Evolutionary conservation across 2,888 invertebrate species (phyloP).

Genomic region (Drosophila antonietae): DNA sequence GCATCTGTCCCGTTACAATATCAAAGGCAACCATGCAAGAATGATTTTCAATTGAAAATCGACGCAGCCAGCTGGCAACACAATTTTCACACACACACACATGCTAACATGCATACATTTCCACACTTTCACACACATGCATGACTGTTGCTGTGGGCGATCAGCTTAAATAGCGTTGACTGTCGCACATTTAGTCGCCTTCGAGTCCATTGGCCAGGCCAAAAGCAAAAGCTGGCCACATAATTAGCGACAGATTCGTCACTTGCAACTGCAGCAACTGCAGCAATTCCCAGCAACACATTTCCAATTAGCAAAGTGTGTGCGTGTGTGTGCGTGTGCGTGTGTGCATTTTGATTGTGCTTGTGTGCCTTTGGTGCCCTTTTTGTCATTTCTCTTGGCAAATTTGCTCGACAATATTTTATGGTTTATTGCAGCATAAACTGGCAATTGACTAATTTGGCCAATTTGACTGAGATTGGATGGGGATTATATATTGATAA

Average conservation of each 20-base stretch:
- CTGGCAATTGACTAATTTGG: constrained; percentile 49
- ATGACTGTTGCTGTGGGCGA: constrained; percentile 38
- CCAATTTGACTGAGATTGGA: constrained; percentile 45
- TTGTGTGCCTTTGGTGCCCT: constrained; percentile 19
- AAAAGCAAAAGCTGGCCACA: constrained; percentile 19
- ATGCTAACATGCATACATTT: neutral
- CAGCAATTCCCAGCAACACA: constrained; percentile 33
- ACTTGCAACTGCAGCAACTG: constrained; percentile 29
- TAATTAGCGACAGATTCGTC: constrained; percentile 47
- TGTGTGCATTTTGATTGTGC: constrained; percentile 1
- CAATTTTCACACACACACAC: constrained; percentile 40
- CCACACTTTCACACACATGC: constrained; percentile 16
- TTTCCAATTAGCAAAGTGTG: constrained; percentile 59
- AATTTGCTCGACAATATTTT: constrained; percentile 36
- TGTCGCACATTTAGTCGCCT: constrained; percentile 52
- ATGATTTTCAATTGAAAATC: constrained; percentile 67
- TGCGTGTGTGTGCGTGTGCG: neutral
- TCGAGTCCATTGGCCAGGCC: constrained; percentile 37
- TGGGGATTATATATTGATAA: constrained; percentile 26
- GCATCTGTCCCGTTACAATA: constrained; percentile 32
- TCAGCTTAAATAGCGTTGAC: constrained; percentile 61
- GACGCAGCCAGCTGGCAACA: constrained; percentile 60
- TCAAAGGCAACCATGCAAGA: constrained; percentile 54
- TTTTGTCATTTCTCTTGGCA: constrained; percentile 14
- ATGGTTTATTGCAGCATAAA: constrained; percentile 32